Base-by-base conservation (phyloP, 2,797 vertebrate species). In the Rousettus madagascariensis region DNA sequence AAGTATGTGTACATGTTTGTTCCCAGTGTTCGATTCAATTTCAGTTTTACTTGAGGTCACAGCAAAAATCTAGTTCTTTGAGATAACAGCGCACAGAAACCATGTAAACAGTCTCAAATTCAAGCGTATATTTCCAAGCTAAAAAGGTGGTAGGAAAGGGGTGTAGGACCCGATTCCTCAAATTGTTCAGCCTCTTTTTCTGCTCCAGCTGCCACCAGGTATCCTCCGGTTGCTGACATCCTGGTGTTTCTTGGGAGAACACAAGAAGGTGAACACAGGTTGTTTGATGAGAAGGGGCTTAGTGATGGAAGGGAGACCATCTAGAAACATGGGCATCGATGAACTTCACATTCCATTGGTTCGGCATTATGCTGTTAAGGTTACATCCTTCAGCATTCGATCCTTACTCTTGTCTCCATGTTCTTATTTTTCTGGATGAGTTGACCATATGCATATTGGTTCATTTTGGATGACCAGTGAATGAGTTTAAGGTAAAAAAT, bases 1-100 rank as follows among this genome's bases (percentile, higher is more conserved):
- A 90, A 78, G 38, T 30, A 11, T 85, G 6, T 74, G 13, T 79
- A n/a, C 30, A 26, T 69, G 28, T 51, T 84, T 92, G 20, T 87
- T 96, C 63, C 77, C 26, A 83, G 5, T 92, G 41, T 87, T 79
- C 74, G 33, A 75, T 86, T 95, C n/a, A 28, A 4, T 94, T 94
- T 95, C 89, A n/a, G 0, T 92, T 94, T 92, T 59, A 79, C 65
- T 74, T 85, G 63, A 49, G 43, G 38, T 89, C 61, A 71, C 46
- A 69, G 46, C 61, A 75, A 59, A 93, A 91, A 59, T 95, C 12
- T 28, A 53, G 57, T 51, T 85, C 63, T 78, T 77, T 80, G 61
- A 65, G 20, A 20, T 36, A 6, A 6, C 38, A 55, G 38, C 24
- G 49, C 7, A 22, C 72, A 30, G 51, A 85, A 84, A 43, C 66